These are phyloP conservation scores for Ariolimax columbianus DNA, from an alignment of 2,888 invertebrate genomes.

Conservation along the genomic window DNA sequence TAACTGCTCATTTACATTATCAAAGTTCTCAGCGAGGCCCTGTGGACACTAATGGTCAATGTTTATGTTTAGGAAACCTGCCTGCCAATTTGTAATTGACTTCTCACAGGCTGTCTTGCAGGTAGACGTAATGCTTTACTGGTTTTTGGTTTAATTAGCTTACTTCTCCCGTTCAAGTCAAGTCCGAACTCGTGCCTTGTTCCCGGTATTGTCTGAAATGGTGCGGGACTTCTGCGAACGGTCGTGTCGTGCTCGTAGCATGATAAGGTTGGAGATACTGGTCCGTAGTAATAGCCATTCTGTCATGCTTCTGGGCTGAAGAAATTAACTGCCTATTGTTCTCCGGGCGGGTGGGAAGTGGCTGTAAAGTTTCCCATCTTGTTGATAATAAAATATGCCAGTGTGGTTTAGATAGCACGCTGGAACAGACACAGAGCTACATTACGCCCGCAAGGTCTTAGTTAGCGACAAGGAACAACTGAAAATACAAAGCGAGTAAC, in stretches of 20 bases:
- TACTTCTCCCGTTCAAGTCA: not conserved
- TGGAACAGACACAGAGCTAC: too few species aligned
- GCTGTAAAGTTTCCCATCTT: not conserved
- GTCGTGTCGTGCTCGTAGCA: slow-evolving; percentile 12
- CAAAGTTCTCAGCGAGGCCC: not conserved
- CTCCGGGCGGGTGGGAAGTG: not conserved
- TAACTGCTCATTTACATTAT: slow-evolving; percentile 26
- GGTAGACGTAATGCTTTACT: not conserved
- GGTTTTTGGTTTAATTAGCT: not conserved
- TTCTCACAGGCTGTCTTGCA: not conserved
- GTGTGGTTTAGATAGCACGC: too few species aligned
- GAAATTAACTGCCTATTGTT: slow-evolving; percentile 23
- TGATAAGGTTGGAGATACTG: slow-evolving; percentile 18
- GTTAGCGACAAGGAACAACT: too few species aligned
- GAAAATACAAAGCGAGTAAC: too few species aligned
- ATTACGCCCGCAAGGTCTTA: too few species aligned
- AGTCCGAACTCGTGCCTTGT: not conserved
- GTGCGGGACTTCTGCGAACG: slow-evolving; percentile 9
- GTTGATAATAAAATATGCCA: too few species aligned
- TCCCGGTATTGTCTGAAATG: not conserved
- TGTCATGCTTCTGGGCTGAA: slow-evolving; percentile 15
- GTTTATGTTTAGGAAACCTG: slow-evolving; percentile 5
- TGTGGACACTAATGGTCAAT: not conserved
- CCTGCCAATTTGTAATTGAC: slow-evolving; percentile 32
- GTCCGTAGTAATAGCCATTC: not conserved